phyloP scores from a whole-genome alignment of 2,797 vertebrate species.

The Alosa sapidissima region DNA sequence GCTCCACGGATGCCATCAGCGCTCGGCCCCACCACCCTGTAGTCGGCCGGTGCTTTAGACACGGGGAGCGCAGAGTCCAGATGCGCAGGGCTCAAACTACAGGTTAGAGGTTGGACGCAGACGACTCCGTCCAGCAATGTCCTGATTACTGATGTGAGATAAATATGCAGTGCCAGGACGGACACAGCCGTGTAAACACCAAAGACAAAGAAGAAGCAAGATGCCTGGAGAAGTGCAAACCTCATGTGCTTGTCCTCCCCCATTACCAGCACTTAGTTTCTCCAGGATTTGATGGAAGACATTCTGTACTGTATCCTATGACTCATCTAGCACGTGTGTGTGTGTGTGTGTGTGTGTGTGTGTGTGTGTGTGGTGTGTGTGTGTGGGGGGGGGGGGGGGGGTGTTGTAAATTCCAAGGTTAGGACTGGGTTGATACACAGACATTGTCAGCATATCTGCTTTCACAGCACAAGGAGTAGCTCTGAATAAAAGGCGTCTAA shows the following conservation, averaged over 20 bases:
- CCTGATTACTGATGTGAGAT: constrained; percentile 9
- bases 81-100: neutral
- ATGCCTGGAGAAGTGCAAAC: neutral
- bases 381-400: neutral
- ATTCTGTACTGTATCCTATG: neutral
- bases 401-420: neutral
- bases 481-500: neutral
- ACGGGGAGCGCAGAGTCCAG: neutral
- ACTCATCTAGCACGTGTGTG: neutral
- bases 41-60: neutral
- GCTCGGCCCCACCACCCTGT: neutral
- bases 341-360: neutral
- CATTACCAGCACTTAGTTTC: neutral
- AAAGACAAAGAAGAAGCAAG: neutral
- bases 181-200: neutral
- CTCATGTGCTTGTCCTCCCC: neutral
- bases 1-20: neutral
- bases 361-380: neutral
- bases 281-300: neutral
- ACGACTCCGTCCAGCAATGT: neutral
- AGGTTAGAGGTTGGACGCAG: neutral
- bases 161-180: neutral
- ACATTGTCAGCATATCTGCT: neutral
- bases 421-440: neutral
- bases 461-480: neutral